A percentile compares a stretch with the other conserved stretches of the same genome.
These are phyloP conservation scores for Erpobdella octoculata DNA, from an alignment of 2,888 invertebrate species.

Conservation along the genomic window DNA sequence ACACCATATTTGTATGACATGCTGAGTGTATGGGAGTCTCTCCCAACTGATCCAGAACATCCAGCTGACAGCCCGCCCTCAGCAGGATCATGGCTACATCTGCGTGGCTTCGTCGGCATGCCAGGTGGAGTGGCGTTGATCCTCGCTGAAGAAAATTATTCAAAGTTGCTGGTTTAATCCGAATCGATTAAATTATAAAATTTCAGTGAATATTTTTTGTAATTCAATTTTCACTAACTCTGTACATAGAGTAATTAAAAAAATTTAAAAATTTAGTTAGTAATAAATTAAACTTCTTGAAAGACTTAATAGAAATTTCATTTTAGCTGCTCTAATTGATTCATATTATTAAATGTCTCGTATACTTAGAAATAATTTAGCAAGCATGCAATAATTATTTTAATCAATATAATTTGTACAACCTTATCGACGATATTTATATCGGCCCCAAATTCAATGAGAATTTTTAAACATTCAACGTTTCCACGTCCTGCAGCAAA, in stretches of 20 bases:
- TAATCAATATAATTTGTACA: background rate
- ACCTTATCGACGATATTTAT: constrained; percentile 56
- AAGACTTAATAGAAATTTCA: no score
- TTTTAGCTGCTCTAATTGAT: background rate
- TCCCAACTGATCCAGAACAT: constrained; percentile 58
- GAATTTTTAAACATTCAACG: constrained; percentile 55
- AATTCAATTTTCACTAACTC: no score
- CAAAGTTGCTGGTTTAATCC: no score
- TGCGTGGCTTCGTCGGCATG: constrained; percentile 57
- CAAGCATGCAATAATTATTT: background rate
- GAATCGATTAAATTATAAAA: background rate
- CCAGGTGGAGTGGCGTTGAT: constrained; percentile 60
- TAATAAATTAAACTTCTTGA: no score
- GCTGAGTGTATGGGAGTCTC: constrained; percentile 62
- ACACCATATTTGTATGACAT: constrained; percentile 55
- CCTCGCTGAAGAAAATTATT: no score
- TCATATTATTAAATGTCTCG: background rate
- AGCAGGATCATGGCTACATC: constrained; percentile 59
- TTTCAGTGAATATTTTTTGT: no score
- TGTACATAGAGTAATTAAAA: no score
- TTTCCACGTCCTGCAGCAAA: constrained; percentile 56
- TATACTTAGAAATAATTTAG: background rate
- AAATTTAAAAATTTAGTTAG: no score
- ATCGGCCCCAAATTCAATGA: constrained; percentile 55
- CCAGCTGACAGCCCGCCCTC: constrained; percentile 61